Evolutionary conservation across 2,797 vertebrate species (phyloP), one percentile per base, ranked within the genome.

Genomic region (Pipistrellus nathusii): DNA sequence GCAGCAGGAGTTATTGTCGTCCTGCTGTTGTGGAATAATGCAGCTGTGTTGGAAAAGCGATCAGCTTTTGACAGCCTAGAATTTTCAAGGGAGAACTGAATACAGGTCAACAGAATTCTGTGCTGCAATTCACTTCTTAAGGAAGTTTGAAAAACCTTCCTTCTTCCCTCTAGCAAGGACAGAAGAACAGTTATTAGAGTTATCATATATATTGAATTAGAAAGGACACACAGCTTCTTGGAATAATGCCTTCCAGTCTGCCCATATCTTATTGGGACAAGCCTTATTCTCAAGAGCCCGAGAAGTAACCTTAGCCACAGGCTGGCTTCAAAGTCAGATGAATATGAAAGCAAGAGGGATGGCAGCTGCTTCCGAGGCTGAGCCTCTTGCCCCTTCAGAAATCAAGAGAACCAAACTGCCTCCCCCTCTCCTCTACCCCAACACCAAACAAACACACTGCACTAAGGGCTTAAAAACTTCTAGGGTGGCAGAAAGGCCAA

Each of bases 11-110:
- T 66, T 73, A 85, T 71, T 93, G 86, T 82, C 38, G 44, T 77
- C 84, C 71, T 85, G 73, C 66, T 88, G 89, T 25, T 57, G 25
- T 38, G 75, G 72, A 71, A 62, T 27, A 75, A 92, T 32, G 85
- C 95, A 97, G 95, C 94, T 96, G 88, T 71, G 55, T 15, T 83
- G 44, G 91, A 92, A 96, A 92, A 85, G 32, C 66, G 78, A 51
- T 69, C 80, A 93, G 53, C 83, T 82, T 68, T 93, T 91, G 80
- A 95, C 88, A 96, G 78, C 55, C 92, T 85, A 78, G 75, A 94
- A 96, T 95, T 94, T 96, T 96, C 73, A 27, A 94, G 88, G 93
- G 44, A 80, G 57, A 88, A 83, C 64, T 72, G 59, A 89, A 73
- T 91, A 86, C 41, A 77, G 92, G 90, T 94, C 93, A 96, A 53